Percentiles rank a stretch among this genome's conserved stretches.
phyloP scores from a whole-genome alignment of 2,113 vertebrate genomes.

The Leucoraja erinaceus region DNA sequence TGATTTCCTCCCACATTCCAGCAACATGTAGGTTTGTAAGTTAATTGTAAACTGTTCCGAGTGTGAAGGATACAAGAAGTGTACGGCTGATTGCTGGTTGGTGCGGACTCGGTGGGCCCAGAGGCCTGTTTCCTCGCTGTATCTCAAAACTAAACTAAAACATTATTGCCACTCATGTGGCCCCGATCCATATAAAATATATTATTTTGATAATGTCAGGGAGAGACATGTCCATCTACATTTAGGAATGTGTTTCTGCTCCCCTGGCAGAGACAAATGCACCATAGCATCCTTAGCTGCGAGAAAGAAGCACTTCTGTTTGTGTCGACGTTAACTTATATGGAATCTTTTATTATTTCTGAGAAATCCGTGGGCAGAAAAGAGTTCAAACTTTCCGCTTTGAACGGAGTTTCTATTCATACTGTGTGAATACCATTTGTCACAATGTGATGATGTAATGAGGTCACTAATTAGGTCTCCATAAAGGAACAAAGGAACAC shows the following conservation, averaged over 20 bases:
- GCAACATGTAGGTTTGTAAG: no score
- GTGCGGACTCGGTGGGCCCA: no score
- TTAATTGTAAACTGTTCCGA: no score
- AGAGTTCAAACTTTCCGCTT: neutral
- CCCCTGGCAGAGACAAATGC: neutral
- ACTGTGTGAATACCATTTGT: neutral
- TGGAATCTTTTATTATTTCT: neutral
- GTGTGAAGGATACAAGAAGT: no score
- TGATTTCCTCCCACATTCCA: no score
- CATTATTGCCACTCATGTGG: no score
- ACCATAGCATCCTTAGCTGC: neutral
- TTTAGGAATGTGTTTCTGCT: neutral
- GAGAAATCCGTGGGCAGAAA: neutral
- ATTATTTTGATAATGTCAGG: neutral
- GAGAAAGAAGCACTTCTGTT: neutral
- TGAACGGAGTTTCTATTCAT: constrained; percentile 14
- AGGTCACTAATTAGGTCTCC: neutral
- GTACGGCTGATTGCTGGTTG: no score
- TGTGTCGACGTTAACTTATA: neutral
- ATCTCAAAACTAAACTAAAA: no score
- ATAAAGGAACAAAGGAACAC: neutral
- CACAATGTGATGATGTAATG: neutral
- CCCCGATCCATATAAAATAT: neutral
- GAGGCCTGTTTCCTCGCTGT: no score
- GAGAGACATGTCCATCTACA: neutral